A percentile compares a stretch with the other conserved stretches of the same genome.
These are phyloP conservation scores for Lagodon rhomboides DNA, from an alignment of 2,797 vertebrate species.

Conservation along the genomic window DNA sequence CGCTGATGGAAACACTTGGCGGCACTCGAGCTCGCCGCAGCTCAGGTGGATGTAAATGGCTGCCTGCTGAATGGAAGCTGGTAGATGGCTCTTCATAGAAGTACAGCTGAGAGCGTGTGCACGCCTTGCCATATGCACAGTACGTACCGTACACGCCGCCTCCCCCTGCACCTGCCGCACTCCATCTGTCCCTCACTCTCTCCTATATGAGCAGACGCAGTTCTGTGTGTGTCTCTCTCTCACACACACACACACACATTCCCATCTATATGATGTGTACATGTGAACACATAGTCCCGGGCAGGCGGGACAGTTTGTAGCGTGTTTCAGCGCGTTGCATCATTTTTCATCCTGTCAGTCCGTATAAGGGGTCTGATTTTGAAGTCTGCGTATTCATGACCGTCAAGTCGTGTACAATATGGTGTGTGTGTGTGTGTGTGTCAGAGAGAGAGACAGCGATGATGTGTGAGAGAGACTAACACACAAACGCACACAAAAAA, in stretches of 20 bases:
- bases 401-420: slow-evolving; percentile 21
- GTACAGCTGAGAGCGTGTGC: slow-evolving; percentile 10
- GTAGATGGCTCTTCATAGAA: slow-evolving; percentile 25
- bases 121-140: slow-evolving; percentile 6
- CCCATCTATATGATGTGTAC: neutral
- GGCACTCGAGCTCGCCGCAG: slow-evolving; percentile 21
- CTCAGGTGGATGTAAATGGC: slow-evolving; percentile 35
- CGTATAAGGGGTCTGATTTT: slow-evolving; percentile 35
- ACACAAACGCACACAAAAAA: neutral
- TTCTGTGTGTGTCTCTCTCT: too few relatives aligned
- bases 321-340: slow-evolving; percentile 64
- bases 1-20: slow-evolving; percentile 36
- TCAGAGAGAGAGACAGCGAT: neutral
- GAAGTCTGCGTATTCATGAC: slow-evolving; percentile 63
- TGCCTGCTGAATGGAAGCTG: slow-evolving; percentile 27
- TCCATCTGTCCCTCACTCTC: slow-evolving; percentile 4
- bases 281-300: neutral
- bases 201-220: neutral
- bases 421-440: slow-evolving; percentile 6
- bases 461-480: neutral
- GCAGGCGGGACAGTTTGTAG: slow-evolving; percentile 21
- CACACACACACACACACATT: neutral
- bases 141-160: neutral
- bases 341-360: slow-evolving; percentile 70
- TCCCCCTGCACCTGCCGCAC: neutral